Base-by-base conservation (phyloP, 2,888 invertebrate species). In the Dasysyrphus albostriatus region DNA sequence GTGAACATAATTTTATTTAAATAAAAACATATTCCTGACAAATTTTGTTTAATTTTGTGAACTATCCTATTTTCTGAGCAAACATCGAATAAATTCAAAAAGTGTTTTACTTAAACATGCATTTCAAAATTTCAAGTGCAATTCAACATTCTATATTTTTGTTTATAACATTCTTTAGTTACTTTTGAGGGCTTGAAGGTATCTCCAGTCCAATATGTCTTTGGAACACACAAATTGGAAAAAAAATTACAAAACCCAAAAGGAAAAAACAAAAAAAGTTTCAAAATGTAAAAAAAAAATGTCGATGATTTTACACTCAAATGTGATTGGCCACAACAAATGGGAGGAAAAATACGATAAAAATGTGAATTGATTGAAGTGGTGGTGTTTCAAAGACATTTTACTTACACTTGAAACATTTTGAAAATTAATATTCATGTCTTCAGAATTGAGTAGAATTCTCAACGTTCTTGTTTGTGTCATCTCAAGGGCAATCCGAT, bases 361-460 rank as follows among this genome's bases (percentile, higher is more conserved):
- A 54, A 29, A 54, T 49, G 16, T 70, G 51, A 70, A 58, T 44
- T 16, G 44, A 47, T 65, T 6, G 14, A 39, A 39, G 3, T 14
- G 12, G 47, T 56, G 19, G 7, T 37, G 12, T 54, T 16, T 10
- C 29, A 69, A 16, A n/a, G 16, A 29, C 4, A 59, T 59, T 39
- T 19, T 32, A 92, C 93, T 93, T 92, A 96, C 96, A 93, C 96
- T 96, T 3, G 97, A 96, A 82, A 98, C 94, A 90, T 96, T 95
- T 79, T 95, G 94, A 77, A 96, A 96, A 42, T 95, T 95, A 8
- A 95, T 94, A 44, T 96, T 96, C 90, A 97, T 94, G 89, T 96
- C 96, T 91, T 97, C 96, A 0, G 97, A 96, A 92, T 98, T 98
- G 76, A 97, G 94, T 89, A 96, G 95, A 88, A 97, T 94, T 85